A percentile compares a stretch with the other conserved stretches of the same genome.
Conservation (phyloP, 2,888 invertebrate genomes). For the Philereme transversata region DNA sequence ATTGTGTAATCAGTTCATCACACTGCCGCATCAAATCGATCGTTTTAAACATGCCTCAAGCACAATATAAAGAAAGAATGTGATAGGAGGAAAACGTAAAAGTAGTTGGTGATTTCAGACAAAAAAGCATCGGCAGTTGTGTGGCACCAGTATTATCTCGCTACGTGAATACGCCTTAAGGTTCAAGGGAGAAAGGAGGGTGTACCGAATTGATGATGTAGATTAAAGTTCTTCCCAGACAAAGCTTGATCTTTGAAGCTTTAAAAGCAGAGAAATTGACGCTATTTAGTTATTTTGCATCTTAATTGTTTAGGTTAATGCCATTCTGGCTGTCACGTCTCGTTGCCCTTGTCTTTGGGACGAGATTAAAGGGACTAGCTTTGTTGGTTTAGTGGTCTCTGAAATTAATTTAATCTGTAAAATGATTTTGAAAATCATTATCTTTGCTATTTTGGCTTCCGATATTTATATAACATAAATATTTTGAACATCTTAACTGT, state of each 20-base stretch:
- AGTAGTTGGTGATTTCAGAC: no score
- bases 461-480: no score
- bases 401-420: constrained; percentile 23
- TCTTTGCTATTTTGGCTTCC: constrained; percentile 1
- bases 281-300: constrained; percentile 43
- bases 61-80: no score
- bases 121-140: no score
- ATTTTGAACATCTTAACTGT: no score
- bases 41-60: no score
- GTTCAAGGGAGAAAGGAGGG: constrained; percentile 25
- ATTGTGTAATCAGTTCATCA: no score
- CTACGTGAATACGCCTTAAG: constrained; percentile 8
- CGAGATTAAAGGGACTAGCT: constrained; percentile 38
- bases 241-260: constrained; percentile 41
- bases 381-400: constrained; percentile 33
- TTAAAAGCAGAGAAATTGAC: constrained; percentile 42
- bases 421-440: constrained; percentile 19
- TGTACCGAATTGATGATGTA: constrained; percentile 48
- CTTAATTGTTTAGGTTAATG: constrained; percentile 43
- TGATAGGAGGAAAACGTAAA: no score
- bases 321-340: constrained; percentile 38
- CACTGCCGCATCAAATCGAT: no score
- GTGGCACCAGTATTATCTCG: no score
- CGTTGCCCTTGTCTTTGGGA: constrained; percentile 39
- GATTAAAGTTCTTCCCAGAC: constrained; percentile 48